These are phyloP conservation scores for Geopemphigus sp. DNA, from an alignment of 1,140 invertebrate species.

Conservation along the genomic window DNA sequence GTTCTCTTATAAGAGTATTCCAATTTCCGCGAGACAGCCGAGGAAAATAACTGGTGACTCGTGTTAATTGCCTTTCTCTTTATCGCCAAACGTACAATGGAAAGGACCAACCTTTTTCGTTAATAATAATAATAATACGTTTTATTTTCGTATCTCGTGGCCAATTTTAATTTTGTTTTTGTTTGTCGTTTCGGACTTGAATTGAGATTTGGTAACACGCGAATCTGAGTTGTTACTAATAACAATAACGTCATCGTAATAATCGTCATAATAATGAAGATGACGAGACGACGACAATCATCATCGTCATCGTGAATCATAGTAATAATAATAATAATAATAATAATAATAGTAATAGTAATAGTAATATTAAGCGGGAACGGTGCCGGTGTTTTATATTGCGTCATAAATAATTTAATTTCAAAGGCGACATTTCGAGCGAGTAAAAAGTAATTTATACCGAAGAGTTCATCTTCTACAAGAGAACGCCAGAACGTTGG, in stretches of 20 bases:
- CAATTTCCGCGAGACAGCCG: background rate
- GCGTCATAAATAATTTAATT: slow-evolving; percentile 42
- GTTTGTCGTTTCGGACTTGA: background rate
- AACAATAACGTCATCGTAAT: slow-evolving; percentile 6
- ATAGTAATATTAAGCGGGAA: background rate
- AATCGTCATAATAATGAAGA: background rate
- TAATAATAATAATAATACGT: background rate
- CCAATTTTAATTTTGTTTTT: slow-evolving; percentile 2
- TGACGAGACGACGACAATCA: background rate
- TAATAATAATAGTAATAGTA: background rate
- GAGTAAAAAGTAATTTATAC: slow-evolving; percentile 40
- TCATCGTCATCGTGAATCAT: background rate
- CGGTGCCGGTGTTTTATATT: slow-evolving; percentile 17
- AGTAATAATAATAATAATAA: background rate
- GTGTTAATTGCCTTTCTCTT: slow-evolving; percentile 33
- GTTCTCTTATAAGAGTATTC: background rate
- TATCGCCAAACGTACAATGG: background rate
- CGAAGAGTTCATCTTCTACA: slow-evolving; percentile 31
- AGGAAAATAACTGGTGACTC: background rate
- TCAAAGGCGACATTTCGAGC: slow-evolving; percentile 12
- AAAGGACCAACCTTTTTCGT: slow-evolving; percentile 5
- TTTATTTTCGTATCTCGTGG: background rate
- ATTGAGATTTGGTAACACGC: slow-evolving; percentile 11
- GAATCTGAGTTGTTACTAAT: slow-evolving; percentile 9
- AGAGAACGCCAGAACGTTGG: background rate